These are phyloP conservation scores for Bettongia penicillata DNA, from an alignment of 2,113 vertebrate genomes.

Conservation along the genomic window DNA sequence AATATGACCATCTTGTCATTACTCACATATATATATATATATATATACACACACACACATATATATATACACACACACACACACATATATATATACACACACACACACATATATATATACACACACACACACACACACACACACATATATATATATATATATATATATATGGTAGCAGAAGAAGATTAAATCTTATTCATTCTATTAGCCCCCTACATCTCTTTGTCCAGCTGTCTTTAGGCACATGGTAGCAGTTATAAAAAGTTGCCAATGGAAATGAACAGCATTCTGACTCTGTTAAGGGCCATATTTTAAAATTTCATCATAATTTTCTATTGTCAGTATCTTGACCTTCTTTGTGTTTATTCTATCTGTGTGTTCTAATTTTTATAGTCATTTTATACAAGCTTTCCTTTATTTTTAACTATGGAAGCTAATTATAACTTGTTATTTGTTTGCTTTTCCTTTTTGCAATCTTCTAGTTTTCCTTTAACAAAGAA, in stretches of 20 bases:
- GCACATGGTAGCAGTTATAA: neutral
- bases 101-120: too few relatives aligned
- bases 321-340: neutral
- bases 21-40: neutral
- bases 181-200: neutral
- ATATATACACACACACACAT: neutral
- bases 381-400: neutral
- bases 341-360: neutral
- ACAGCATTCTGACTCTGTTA: neutral
- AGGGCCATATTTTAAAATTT: conserved; percentile 4
- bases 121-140: too few relatives aligned
- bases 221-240: neutral
- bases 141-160: too few relatives aligned
- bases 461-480: conserved; percentile 39
- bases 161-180: neutral
- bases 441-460: conserved; percentile 10
- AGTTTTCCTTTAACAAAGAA: conserved; percentile 51
- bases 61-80: neutral
- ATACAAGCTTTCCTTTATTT: neutral
- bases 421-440: neutral
- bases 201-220: neutral
- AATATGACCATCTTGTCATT: neutral
- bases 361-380: neutral
- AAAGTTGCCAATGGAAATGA: neutral
- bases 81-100: neutral